Conservation (phyloP, 2,888 invertebrate genomes). For the Hyalella azteca region DNA sequence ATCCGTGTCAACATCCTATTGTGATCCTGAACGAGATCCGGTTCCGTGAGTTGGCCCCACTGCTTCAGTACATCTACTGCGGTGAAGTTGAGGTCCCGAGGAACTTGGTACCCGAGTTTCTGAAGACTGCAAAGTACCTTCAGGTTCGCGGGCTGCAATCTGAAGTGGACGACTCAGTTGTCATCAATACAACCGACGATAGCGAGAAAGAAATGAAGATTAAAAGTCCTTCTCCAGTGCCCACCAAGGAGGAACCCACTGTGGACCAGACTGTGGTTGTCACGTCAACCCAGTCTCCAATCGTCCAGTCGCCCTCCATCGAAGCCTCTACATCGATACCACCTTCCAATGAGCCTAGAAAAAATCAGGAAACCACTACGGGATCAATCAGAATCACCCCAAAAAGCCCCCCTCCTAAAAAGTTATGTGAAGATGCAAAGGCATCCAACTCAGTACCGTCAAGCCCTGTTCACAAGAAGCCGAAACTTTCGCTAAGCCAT, state of each 20-base stretch:
- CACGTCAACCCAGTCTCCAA: slow-evolving; percentile 8
- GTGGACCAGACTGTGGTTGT: background rate
- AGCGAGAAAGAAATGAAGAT: background rate
- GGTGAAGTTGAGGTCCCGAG: slow-evolving; percentile 89
- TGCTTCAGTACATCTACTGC: slow-evolving; percentile 90
- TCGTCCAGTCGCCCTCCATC: slow-evolving; percentile 19
- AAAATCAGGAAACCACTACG: background rate
- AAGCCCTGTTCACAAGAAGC: slow-evolving; percentile 41
- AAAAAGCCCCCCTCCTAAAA: slow-evolving; percentile 26
- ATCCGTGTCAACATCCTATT: slow-evolving; percentile 89
- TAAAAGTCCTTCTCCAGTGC: background rate
- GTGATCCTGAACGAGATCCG: slow-evolving; percentile 85
- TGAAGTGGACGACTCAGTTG: slow-evolving; percentile 44
- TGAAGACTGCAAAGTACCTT: slow-evolving; percentile 84
- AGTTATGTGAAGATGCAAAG: background rate
- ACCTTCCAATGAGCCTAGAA: slow-evolving; percentile 11
- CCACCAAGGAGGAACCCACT: background rate
- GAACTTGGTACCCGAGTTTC: slow-evolving; percentile 82
- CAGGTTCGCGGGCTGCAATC: slow-evolving; percentile 87
- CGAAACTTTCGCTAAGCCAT: slow-evolving; percentile 21
- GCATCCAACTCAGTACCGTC: slow-evolving; percentile 31
- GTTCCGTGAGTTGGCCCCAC: slow-evolving; percentile 83
- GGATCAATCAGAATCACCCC: background rate
- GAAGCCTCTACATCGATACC: slow-evolving; percentile 22
- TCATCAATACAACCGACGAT: background rate